A percentile compares a stretch with the other conserved stretches of the same genome.
Evolutionary conservation across 2,797 vertebrate genomes (phyloP).

Genomic region (Notolabrus celidotus): DNA sequence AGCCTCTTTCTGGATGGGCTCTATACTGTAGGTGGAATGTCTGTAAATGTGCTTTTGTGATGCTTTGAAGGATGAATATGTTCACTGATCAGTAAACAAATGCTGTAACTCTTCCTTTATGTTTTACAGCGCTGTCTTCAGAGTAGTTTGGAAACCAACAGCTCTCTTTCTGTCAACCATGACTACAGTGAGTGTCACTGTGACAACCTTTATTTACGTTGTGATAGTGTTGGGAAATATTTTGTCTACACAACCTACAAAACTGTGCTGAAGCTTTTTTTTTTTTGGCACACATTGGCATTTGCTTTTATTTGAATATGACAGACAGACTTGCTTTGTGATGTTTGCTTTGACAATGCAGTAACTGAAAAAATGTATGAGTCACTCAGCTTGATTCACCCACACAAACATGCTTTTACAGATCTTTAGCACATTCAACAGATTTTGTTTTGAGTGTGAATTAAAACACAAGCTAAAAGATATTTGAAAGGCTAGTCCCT

Average conservation of each 20-base stretch:
- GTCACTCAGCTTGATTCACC: slow-evolving; percentile 24
- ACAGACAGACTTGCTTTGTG: neutral
- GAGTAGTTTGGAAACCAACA: slow-evolving; percentile 86
- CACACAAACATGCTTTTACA: slow-evolving; percentile 19
- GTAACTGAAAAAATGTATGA: neutral
- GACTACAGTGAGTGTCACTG: slow-evolving; percentile 89
- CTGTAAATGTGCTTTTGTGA: neutral
- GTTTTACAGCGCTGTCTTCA: slow-evolving; percentile 85
- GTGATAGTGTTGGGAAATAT: neutral
- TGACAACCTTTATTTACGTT: neutral
- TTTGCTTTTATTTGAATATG: neutral
- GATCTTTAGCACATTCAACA: slow-evolving; percentile 39
- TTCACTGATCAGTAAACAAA: neutral
- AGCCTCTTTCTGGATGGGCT: neutral
- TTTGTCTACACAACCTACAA: neutral
- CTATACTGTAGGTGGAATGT: neutral
- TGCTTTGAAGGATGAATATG: neutral
- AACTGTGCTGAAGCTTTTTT: neutral
- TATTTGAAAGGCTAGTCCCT: too few relatives aligned
- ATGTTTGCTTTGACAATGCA: neutral
- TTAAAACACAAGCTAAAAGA: neutral
- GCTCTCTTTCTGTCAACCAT: slow-evolving; percentile 74
- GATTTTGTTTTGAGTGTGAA: slow-evolving; percentile 29
- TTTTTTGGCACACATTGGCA: neutral
- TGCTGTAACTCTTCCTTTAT: slow-evolving; percentile 1